These are phyloP conservation scores for Athene cunicularia DNA, from an alignment of 2,113 vertebrate genomes.

Conservation along the genomic window DNA sequence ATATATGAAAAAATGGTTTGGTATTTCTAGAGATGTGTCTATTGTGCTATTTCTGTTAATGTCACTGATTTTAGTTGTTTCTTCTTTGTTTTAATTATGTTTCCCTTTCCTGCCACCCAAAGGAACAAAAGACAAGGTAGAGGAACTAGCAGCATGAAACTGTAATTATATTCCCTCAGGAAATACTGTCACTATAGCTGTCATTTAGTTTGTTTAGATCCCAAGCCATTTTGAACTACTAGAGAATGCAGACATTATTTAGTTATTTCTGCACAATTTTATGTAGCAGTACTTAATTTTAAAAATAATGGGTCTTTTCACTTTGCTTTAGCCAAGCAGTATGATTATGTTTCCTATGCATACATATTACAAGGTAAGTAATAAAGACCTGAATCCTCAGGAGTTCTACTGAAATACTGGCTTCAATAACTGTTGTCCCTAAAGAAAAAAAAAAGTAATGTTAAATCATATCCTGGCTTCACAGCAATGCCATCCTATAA, in stretches of 20 bases:
- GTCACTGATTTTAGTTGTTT: background rate
- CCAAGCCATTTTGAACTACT: background rate
- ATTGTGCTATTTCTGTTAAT: background rate
- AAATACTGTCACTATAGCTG: background rate
- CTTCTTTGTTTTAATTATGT: background rate
- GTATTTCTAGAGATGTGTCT: background rate
- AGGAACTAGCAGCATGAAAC: background rate
- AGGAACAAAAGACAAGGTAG: background rate
- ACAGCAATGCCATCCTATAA: background rate
- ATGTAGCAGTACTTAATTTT: background rate
- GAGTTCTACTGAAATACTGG: background rate
- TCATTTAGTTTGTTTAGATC: background rate
- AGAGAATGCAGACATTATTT: background rate
- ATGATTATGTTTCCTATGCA: background rate
- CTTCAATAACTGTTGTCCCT: background rate
- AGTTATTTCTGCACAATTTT: background rate
- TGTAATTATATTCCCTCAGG: background rate
- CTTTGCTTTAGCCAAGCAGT: background rate
- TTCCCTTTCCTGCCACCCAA: background rate
- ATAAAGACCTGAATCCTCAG: background rate
- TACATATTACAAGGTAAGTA: background rate
- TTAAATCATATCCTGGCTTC: background rate
- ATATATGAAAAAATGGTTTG: background rate
- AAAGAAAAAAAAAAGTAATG: background rate
- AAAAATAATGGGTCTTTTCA: background rate